Base-by-base conservation (phyloP, 1,140 invertebrate species). In the Pseudomyrmex concolor region DNA sequence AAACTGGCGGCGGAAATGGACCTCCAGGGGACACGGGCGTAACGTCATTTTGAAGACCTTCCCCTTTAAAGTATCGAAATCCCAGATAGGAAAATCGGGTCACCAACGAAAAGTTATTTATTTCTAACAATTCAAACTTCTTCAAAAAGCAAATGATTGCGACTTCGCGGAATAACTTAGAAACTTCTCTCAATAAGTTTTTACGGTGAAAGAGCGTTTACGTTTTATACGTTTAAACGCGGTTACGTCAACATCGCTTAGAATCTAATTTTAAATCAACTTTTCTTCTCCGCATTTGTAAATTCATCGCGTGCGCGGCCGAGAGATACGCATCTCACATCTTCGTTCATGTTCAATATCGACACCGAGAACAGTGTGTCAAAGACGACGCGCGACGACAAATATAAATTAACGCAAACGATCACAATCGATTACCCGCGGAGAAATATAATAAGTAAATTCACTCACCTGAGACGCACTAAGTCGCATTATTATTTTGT, bases 1-100 rank as follows among this genome's bases (percentile, higher is more conserved):
- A 60, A 84, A 9, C 54, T 22, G 50, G 22, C 22, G 43, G 15
- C 55, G 43, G 60, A 64, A 78, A 80, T 71, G 13, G 76, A 71
- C 19, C 66, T 80, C 15, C 19, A 25, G 43, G 55, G 43, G 10
- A 34, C n/a, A 68, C 59, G 70, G 59, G n/a, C 10, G n/a, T 78
- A 80, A 76, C 48, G 25, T 48, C 5, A 57, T 59, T 78, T 34
- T 25, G 50, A 59, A 22, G 1, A 15, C 19, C 54, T 5, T 7
- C 10, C n/a, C 19, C 54, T 15, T 66, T 54, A 3, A 45, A 9
- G 15, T 17, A 57, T 25, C 8, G n/a, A 12, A 17, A 57, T 70
- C 45, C 43, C 1, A 10, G 5, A 70, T 57, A 57, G 2, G 9
- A 25, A 57, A 76, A 45, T 55, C 34, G 0, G 2, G 43, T 3